phyloP scores from a whole-genome alignment of 2,113 vertebrate species.

The Erythrolamprus reginae region DNA sequence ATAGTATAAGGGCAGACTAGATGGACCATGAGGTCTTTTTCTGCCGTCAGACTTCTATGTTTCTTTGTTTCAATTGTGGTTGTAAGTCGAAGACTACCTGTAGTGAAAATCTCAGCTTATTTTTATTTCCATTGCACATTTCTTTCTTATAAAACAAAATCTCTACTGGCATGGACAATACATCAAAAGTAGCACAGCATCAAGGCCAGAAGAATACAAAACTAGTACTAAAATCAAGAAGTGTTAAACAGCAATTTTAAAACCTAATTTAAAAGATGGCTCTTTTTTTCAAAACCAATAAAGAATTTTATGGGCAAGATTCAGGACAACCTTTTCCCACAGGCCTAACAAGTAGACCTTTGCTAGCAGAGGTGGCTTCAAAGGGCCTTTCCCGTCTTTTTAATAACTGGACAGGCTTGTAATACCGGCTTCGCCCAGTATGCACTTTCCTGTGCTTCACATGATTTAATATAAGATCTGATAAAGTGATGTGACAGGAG shows the following conservation, averaged over 20 bases:
- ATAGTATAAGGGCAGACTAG: too few species aligned
- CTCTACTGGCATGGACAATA: background rate
- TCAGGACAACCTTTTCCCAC: background rate
- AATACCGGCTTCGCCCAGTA: background rate
- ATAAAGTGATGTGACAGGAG: background rate
- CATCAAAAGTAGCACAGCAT: background rate
- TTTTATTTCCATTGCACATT: background rate
- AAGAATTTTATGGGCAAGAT: background rate
- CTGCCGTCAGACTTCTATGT: too few species aligned
- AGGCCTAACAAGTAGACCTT: background rate
- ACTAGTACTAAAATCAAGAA: background rate
- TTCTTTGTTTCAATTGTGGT: too few species aligned
- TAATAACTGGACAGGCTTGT: background rate
- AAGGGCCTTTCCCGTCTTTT: background rate
- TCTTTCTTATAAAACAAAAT: background rate
- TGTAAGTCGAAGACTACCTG: background rate
- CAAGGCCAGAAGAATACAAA: background rate
- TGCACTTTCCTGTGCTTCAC: background rate
- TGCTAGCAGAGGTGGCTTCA: background rate
- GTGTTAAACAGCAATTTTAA: background rate
- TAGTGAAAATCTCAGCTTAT: background rate
- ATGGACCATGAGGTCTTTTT: too few species aligned
- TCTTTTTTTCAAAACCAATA: background rate
- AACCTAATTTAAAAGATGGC: background rate
- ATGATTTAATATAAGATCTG: background rate